A percentile compares a stretch with the other conserved stretches of the same genome.
These are phyloP conservation scores for Dipodomys spectabilis DNA, from an alignment of 2,113 vertebrate genomes.

Conservation along the genomic window DNA sequence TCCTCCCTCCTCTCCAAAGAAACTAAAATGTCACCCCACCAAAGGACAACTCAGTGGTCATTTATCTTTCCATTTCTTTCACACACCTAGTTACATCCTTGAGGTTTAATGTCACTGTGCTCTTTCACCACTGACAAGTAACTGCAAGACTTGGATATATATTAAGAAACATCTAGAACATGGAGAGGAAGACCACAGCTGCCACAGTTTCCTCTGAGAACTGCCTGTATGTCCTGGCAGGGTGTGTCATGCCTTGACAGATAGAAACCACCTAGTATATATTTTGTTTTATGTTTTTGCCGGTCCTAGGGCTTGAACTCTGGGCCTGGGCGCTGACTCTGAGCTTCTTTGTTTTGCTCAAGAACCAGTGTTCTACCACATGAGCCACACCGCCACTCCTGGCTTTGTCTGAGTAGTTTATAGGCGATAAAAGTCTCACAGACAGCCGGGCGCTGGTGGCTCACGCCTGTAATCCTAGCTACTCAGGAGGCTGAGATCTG, in stretches of 20 bases:
- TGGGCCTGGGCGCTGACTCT: no score
- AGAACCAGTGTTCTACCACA: no score
- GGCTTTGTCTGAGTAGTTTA: no score
- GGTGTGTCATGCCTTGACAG: neutral
- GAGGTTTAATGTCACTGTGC: fast-evolving
- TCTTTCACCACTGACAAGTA: neutral
- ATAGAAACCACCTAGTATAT: neutral
- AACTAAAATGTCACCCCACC: neutral
- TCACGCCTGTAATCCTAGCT: no score
- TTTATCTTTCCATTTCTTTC: neutral
- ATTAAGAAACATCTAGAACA: neutral
- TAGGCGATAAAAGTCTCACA: no score
- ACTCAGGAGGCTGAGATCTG: no score
- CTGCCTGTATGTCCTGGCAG: fast-evolving
- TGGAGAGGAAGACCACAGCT: neutral
- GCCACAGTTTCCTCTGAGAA: neutral
- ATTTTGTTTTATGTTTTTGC: no score
- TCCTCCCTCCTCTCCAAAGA: neutral
- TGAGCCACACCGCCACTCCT: no score
- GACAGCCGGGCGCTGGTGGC: no score
- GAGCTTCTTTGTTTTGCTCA: no score
- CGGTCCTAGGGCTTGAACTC: no score
- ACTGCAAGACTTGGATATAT: neutral
- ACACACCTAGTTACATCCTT: fast-evolving
- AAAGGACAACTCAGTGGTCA: neutral